Conservation (phyloP, 2,888 invertebrate genomes). For the Tachystola acroxantha region DNA sequence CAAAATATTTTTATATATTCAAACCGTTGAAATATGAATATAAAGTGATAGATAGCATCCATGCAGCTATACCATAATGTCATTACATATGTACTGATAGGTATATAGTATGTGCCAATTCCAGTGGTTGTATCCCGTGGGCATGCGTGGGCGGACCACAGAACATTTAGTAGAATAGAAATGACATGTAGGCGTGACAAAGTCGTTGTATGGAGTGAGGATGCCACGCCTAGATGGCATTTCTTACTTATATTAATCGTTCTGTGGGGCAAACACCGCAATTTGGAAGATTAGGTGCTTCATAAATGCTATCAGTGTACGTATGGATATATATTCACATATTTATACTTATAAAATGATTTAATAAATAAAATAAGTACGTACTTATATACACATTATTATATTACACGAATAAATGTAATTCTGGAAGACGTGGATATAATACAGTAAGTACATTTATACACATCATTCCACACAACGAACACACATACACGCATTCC, state of each 20-base stretch:
- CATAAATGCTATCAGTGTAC: conserved; percentile 13
- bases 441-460: background rate
- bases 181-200: too few species aligned
- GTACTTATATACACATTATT: conserved; percentile 5
- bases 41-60: conserved; percentile 11
- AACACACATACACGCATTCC: conserved; percentile 13
- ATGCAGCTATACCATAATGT: conserved; percentile 6
- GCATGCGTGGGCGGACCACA: too few species aligned
- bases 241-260: background rate
- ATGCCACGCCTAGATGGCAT: too few species aligned
- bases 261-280: background rate
- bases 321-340: conserved; percentile 1
- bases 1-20: background rate
- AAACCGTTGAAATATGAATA: background rate
- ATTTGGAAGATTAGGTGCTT: conserved; percentile 2
- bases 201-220: too few species aligned
- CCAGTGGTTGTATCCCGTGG: background rate
- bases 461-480: conserved; percentile 9
- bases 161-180: background rate
- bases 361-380: background rate
- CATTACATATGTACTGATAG: background rate
- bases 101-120: background rate
- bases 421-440: background rate
- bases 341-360: background rate
- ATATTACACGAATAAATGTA: conserved; percentile 5